Base-by-base conservation (phyloP, 2,797 vertebrate genomes). In the Cynodonichthys magdalenae region DNA sequence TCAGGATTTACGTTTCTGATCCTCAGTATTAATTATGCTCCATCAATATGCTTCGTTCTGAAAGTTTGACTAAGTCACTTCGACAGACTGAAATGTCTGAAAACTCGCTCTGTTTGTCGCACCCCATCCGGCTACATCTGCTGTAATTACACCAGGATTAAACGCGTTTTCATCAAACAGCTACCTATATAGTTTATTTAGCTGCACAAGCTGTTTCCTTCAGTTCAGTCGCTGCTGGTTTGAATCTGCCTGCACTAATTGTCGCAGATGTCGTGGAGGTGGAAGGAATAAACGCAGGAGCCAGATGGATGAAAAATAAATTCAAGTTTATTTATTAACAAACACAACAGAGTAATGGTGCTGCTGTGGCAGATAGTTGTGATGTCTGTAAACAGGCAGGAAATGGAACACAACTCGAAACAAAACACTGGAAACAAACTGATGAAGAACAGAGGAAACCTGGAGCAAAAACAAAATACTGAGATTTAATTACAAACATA, bases 1-100 rank as follows among this genome's bases (percentile, higher is more conserved):
- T 71, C 71, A 66, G 64, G 42, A 63, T 76, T 81, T 70, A 58
- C 45, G 52, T 46, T 27, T 48, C 20, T 69, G 52, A 77, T 72
- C 48, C 28, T 68, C 56, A 34, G 64, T 66, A 36, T 66, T 63
- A 68, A 39, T 52, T 18, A 60, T 46, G 39, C 15, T 27, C 20
- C 5, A 49, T 50, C 55, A 77, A 61, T 63, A 59, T 45, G 53
- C 31, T 53, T 59, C 31, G 15, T 45, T 53, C 48, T 59, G 15
- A 6, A 45, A 47, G 36, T 53, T 47, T 59, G 49, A 58, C 36
- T 50, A 54, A 39, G 28, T 12, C 44, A 29, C 29, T 53, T 0
- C 8, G 19, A 27, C 7, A 4, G 15, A 9, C 29, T 2, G n/a
- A 61, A 2, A 47, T 15, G 9, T 24, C 46, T 28, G 27, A n/a